A percentile compares a stretch with the other conserved stretches of the same genome.
Conservation (phyloP, 2,113 vertebrate genomes). For the Charina bottae region DNA sequence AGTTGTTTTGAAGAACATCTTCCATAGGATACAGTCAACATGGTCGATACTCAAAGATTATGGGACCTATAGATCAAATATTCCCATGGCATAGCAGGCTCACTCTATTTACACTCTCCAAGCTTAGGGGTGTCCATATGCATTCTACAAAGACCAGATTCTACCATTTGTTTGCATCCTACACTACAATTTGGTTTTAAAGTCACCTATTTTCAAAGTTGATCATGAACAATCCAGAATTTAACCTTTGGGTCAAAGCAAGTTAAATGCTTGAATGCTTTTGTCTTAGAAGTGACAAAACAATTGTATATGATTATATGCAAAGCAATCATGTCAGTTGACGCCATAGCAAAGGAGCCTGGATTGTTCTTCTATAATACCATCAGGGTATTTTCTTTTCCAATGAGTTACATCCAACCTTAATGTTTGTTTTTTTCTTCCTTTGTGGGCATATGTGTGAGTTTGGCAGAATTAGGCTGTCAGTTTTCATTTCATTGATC, state of each 20-base stretch:
- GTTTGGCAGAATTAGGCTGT: neutral
- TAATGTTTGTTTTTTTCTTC: no score
- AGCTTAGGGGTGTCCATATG: neutral
- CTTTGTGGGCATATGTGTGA: neutral
- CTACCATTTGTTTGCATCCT: neutral
- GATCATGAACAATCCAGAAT: neutral
- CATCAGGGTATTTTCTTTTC: neutral
- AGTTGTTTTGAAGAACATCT: no score
- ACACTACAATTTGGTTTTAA: neutral
- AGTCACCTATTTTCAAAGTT: neutral
- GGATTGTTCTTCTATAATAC: neutral
- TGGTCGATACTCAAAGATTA: no score
- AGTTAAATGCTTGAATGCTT: neutral
- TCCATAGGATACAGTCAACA: no score
- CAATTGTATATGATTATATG: neutral
- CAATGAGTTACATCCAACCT: neutral
- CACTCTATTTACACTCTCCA: neutral
- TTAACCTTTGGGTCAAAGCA: neutral
- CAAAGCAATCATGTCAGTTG: neutral
- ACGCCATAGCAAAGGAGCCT: neutral
- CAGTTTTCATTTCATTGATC: slow-evolving; percentile 56
- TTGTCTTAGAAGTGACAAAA: neutral
- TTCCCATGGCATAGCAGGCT: no score
- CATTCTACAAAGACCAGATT: neutral
- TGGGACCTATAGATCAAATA: no score